phyloP scores from a whole-genome alignment of 2,888 invertebrate species.

The Xylota segnis region DNA sequence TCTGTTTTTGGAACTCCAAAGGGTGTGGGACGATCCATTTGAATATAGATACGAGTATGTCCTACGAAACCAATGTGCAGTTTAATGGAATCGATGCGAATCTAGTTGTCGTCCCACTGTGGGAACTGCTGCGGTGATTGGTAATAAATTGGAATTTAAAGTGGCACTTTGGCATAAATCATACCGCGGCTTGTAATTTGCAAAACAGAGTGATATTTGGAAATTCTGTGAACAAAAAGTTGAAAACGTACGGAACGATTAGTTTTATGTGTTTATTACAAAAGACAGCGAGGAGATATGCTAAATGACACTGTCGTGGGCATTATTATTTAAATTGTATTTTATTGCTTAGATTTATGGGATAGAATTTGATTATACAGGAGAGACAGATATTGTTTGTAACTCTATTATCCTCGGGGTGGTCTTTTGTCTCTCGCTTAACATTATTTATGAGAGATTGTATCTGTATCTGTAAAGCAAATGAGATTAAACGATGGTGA shows the following conservation, averaged over 20 bases:
- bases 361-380: constrained; percentile 14
- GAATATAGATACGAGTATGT: too few relatives aligned
- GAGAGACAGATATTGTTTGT: constrained; percentile 24
- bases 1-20: constrained; percentile 2
- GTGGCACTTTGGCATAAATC: constrained; percentile 66
- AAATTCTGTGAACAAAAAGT: neutral
- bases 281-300: neutral
- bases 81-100: constrained; percentile 34
- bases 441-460: constrained; percentile 28
- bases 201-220: constrained; percentile 36
- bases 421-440: constrained; percentile 26
- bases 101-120: constrained; percentile 43
- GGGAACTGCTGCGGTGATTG: constrained; percentile 44
- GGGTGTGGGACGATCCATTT: constrained; percentile 51
- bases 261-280: constrained; percentile 16
- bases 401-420: constrained; percentile 40
- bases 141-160: constrained; percentile 69
- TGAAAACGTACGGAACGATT: neutral
- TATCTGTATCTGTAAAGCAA: constrained; percentile 7
- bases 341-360: constrained; percentile 19
- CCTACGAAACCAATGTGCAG: too few relatives aligned
- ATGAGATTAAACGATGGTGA: constrained; percentile 15
- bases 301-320: constrained; percentile 7
- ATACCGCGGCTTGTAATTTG: constrained; percentile 38
- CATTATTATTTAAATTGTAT: constrained; percentile 34